Evolutionary conservation across 2,113 vertebrate genomes (phyloP).

Genomic region (Ophthalmolycus amberensis): DNA sequence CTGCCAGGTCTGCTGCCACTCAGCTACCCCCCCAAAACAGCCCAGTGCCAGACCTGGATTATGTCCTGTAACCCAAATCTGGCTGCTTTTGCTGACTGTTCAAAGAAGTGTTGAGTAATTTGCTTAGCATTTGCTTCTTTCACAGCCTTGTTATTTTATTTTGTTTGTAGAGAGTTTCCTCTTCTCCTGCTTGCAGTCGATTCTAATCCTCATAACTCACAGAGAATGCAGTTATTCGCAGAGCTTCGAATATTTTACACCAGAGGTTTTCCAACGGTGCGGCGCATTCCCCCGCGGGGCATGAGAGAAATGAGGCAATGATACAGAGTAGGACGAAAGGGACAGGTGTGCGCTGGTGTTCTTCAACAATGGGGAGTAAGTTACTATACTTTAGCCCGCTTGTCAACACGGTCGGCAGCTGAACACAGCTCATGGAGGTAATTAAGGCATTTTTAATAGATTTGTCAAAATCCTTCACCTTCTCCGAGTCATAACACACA

Average conservation of each 20-base stretch:
- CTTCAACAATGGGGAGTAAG: background rate
- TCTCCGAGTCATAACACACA: background rate
- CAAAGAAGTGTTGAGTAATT: slow-evolving; percentile 11
- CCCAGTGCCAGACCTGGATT: slow-evolving; percentile 16
- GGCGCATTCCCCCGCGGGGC: no score
- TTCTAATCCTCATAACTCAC: background rate
- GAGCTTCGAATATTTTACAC: background rate
- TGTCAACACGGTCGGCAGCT: background rate
- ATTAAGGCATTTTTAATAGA: background rate
- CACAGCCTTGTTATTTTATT: slow-evolving; percentile 7
- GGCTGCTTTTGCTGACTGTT: slow-evolving; percentile 2
- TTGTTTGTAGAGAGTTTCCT: slow-evolving; percentile 3
- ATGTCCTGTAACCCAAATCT: slow-evolving; percentile 1
- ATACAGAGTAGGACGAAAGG: background rate
- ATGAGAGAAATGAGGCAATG: background rate
- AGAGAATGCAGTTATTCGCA: slow-evolving; percentile 2
- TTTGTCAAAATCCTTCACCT: background rate
- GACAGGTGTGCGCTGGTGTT: background rate
- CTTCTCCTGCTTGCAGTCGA: background rate
- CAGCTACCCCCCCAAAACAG: slow-evolving; percentile 23
- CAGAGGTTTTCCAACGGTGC: background rate
- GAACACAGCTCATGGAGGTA: background rate
- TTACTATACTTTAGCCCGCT: background rate
- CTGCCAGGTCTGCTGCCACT: slow-evolving; percentile 28
- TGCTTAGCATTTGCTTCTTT: background rate